Conservation (phyloP, 2,113 vertebrate species). For the Pyxicephalus adspersus region DNA sequence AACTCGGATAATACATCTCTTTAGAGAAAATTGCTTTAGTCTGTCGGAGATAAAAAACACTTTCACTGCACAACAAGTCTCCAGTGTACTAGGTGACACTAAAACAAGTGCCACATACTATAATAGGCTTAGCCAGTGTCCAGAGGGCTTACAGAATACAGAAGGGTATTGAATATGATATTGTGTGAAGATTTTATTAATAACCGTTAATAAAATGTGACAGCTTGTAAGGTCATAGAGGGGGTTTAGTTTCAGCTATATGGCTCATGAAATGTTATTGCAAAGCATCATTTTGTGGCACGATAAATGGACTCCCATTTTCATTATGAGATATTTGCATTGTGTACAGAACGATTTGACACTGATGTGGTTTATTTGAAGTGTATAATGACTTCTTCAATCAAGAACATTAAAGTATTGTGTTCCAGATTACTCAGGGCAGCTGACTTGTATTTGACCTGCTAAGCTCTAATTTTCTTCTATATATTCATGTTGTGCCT, state of each 20-base stretch:
- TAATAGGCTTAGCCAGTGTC: conserved; percentile 24
- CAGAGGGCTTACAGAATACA: conserved; percentile 1
- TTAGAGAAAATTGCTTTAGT: conserved; percentile 21
- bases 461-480: too few relatives aligned
- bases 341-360: not conserved
- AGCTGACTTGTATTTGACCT: too few relatives aligned
- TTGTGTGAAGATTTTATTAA: conserved; percentile 49
- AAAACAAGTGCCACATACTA: conserved; percentile 22
- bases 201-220: conserved; percentile 49
- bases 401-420: too few relatives aligned
- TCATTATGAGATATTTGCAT: not conserved
- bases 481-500: too few relatives aligned
- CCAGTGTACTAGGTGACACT: conserved; percentile 43
- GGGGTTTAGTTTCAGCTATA: conserved; percentile 6
- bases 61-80: conserved; percentile 30
- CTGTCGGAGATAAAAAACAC: not conserved
- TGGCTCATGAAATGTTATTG: not conserved
- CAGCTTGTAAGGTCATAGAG: conserved; percentile 36
- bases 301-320: not conserved
- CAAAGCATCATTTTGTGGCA: not conserved
- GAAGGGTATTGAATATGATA: conserved; percentile 43
- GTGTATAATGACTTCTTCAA: too few relatives aligned
- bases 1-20: conserved; percentile 28
- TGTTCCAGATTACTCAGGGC: too few relatives aligned
- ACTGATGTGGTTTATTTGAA: too few relatives aligned